These are phyloP conservation scores for Axis porcinus DNA, from an alignment of 2,113 vertebrate genomes.

Conservation along the genomic window DNA sequence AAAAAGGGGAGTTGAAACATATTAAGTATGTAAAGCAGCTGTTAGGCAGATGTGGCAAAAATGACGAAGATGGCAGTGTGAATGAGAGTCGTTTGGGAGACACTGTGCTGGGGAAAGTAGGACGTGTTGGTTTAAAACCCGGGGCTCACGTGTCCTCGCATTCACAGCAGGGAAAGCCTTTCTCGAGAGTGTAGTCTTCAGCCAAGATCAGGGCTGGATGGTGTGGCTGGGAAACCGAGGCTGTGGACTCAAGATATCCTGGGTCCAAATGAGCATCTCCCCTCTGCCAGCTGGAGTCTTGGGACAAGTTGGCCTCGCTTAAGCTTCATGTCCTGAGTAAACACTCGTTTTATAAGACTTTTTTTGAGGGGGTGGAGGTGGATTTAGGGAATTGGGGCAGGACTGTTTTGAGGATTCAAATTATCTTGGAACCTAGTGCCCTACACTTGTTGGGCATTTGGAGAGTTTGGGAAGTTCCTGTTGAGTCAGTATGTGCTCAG, in stretches of 20 bases:
- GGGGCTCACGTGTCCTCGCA: not conserved
- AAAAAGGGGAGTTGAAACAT: not conserved
- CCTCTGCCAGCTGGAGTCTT: not conserved
- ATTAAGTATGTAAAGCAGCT: not conserved
- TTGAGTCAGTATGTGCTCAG: not conserved
- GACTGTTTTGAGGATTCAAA: not conserved
- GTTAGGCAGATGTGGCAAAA: not conserved
- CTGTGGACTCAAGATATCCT: not conserved
- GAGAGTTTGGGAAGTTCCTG: not conserved
- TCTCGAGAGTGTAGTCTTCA: accelerated
- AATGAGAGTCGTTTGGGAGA: not conserved
- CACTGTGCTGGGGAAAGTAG: not conserved
- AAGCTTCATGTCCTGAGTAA: not conserved
- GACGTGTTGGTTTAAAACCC: not conserved
- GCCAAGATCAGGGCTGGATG: not conserved
- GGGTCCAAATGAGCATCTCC: not conserved
- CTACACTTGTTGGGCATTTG: no score
- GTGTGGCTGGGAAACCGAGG: no score
- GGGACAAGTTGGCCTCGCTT: not conserved
- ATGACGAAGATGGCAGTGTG: not conserved
- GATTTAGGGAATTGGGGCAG: not conserved
- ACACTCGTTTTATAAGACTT: not conserved
- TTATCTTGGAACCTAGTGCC: not conserved
- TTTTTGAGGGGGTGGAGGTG: not conserved
- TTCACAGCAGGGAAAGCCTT: not conserved